phyloP scores from a whole-genome alignment of 2,113 vertebrate genomes.

The Prietella phreatophila region DNA sequence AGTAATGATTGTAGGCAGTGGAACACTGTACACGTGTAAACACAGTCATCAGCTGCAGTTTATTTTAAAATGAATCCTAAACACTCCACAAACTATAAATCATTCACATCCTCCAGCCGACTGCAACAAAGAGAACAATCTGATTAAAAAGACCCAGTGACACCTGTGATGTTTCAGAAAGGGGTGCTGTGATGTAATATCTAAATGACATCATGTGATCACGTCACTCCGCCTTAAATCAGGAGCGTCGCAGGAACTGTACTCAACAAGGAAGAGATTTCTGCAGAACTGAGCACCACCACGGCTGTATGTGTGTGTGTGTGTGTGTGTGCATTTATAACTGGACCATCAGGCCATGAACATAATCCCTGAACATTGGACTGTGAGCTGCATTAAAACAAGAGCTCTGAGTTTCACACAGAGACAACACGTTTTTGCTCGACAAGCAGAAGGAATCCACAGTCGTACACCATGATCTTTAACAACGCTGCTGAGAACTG shows the following conservation, averaged over 20 bases:
- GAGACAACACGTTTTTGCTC: not conserved
- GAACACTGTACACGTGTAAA: not conserved
- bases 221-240: not conserved
- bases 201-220: not conserved
- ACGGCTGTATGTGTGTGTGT: not conserved
- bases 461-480: no score
- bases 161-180: not conserved
- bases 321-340: not conserved
- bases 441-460: not conserved
- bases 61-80: not conserved
- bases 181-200: not conserved
- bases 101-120: not conserved
- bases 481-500: no score
- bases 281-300: not conserved
- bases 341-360: constrained; percentile 33
- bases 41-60: not conserved
- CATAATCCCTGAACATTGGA: constrained; percentile 32
- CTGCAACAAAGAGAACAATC: not conserved
- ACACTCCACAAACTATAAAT: not conserved
- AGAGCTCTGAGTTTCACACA: not conserved
- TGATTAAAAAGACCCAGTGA: not conserved
- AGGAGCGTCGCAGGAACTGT: not conserved
- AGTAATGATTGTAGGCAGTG: not conserved
- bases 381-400: not conserved
- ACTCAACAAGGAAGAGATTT: not conserved